A percentile compares a stretch with the other conserved stretches of the same genome.
These are phyloP conservation scores for Vimba vimba DNA, from an alignment of 2,113 vertebrate genomes.

Conservation along the genomic window DNA sequence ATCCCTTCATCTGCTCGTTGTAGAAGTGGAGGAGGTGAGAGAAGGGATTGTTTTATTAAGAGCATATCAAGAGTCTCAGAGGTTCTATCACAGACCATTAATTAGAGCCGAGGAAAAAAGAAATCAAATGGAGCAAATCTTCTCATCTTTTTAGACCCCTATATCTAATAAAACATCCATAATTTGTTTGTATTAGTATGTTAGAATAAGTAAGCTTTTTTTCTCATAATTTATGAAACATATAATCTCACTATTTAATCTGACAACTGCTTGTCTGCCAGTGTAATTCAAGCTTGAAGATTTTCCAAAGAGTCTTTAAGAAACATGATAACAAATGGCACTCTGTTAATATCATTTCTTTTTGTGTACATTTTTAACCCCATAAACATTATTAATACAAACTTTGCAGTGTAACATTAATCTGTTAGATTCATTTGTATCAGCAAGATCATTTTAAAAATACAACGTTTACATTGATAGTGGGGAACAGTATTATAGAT, in stretches of 20 bases:
- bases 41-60: slow-evolving; percentile 34
- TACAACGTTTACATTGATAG: background rate
- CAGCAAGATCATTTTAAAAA: background rate
- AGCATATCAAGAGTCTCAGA: slow-evolving; percentile 23
- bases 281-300: slow-evolving; percentile 40
- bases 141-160: background rate
- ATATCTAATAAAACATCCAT: slow-evolving; percentile 47
- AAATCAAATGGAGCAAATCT: background rate
- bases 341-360: slow-evolving; percentile 2
- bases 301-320: slow-evolving; percentile 47
- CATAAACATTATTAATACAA: background rate
- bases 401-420: background rate
- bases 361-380: background rate
- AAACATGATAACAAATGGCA: slow-evolving; percentile 11
- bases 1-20: slow-evolving; percentile 18
- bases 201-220: slow-evolving; percentile 61
- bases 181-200: slow-evolving; percentile 63
- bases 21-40: slow-evolving; percentile 30
- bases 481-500: background rate
- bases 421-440: no score
- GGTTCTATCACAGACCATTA: background rate
- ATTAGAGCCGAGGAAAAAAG: background rate
- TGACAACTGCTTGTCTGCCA: slow-evolving; percentile 51
- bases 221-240: slow-evolving; percentile 70
- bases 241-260: slow-evolving; percentile 57